Base-by-base conservation (phyloP, 2,888 invertebrate species). In the Hypolimnas misippus region DNA sequence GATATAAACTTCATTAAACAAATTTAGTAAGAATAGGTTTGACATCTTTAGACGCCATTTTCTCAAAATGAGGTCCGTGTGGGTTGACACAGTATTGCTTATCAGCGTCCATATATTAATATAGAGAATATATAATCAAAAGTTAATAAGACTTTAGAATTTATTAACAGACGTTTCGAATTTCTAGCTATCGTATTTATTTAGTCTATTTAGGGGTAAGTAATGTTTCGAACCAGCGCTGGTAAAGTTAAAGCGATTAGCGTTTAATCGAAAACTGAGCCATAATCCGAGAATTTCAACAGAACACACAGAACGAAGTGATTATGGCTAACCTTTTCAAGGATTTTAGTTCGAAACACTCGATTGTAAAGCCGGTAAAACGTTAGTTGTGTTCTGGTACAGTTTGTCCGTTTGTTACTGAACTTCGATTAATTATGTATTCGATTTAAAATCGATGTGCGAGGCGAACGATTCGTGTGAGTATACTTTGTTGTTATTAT, bases 251-350 rank as follows among this genome's bases (percentile, higher is more conserved):
- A 42, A 38, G 35, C 3, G 35, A 38, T 38, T 38, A 38, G 35
- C 12, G n/a, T 21, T 44, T 44, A 4, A 44, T 44, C 21, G 44
- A 44, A 44, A 21, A 46, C 44, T 46, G 17, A 46, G 3, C 44
- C 17, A 19, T 21, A 46, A 46, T 21, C 44, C 44, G 19, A n/a
- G n/a, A 12, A 21, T 46, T 46, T 46, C 21, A 19, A 46, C 44
- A 46, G 17, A 46, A 21, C 12, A 46, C 19, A 46, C 44, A 19
- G 44, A 46, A 46, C n/a, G n/a, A 46, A 46, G 44, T 46, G 21
- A 46, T 21, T 46, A 46, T 12, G 19, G 44, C 12, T 46, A 4
- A 19, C 44, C 44, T 46, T 21, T 46, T 17, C 42, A 17, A 19
- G 44, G 21, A 46, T 46, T 46, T 46, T 19, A 46, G 44, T 46